Evolutionary conservation across 2,888 invertebrate genomes (phyloP).

Genomic region (Thereva unica): DNA sequence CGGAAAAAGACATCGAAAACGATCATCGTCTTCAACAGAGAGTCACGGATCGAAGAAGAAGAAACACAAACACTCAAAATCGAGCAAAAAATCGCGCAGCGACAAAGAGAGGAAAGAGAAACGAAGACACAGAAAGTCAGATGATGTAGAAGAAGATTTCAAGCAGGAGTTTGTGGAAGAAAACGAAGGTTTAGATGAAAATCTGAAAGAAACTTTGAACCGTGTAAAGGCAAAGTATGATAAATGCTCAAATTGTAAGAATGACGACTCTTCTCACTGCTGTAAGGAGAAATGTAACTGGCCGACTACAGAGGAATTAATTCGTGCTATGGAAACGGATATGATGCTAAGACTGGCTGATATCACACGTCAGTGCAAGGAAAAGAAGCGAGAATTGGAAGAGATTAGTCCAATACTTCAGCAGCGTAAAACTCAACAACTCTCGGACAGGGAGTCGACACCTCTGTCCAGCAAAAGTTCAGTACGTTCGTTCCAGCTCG

Average conservation of each 20-base stretch:
- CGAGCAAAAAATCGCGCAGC: conserved; percentile 54
- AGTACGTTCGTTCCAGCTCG: conserved; percentile 4
- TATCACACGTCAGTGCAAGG: conserved; percentile 78
- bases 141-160: conserved; percentile 54
- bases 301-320: conserved; percentile 64
- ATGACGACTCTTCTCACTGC: conserved; percentile 35
- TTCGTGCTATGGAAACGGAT: conserved; percentile 77
- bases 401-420: conserved; percentile 59
- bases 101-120: conserved; percentile 38
- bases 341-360: conserved; percentile 82
- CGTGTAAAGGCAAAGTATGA: conserved; percentile 46
- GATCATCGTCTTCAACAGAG: conserved; percentile 50
- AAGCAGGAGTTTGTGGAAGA: conserved; percentile 2
- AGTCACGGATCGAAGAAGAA: conserved; percentile 51
- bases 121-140: conserved; percentile 47
- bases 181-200: conserved; percentile 50
- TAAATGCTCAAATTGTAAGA: conserved; percentile 48
- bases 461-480: conserved; percentile 40
- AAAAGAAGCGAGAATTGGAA: conserved; percentile 81
- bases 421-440: conserved; percentile 26
- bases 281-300: conserved; percentile 50
- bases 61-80: conserved; percentile 60
- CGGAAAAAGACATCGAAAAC: conserved; percentile 46
- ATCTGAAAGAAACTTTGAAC: conserved; percentile 43
- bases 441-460: conserved; percentile 38